Conservation (phyloP, 2,797 vertebrate species). For the Esox masquinongy region DNA sequence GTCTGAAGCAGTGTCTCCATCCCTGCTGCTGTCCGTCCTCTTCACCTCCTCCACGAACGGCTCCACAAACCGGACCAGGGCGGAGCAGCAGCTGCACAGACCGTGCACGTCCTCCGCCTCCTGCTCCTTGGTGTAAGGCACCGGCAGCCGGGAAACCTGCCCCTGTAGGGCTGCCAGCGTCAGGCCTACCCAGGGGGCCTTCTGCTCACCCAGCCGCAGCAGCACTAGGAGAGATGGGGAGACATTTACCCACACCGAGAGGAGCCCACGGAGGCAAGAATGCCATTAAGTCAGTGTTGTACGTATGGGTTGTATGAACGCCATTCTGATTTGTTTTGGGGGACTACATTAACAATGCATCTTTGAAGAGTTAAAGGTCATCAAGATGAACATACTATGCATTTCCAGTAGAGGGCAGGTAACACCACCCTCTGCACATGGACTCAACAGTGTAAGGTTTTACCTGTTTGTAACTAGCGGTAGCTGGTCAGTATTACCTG, state of each 20-base stretch:
- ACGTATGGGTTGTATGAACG: background rate
- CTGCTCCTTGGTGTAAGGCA: conserved; percentile 85
- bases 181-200: conserved; percentile 76
- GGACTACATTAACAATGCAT: background rate
- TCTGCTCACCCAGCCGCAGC: conserved; percentile 77
- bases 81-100: conserved; percentile 82
- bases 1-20: conserved; percentile 34
- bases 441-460: background rate
- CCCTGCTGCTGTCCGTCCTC: conserved; percentile 57
- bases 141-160: conserved; percentile 84
- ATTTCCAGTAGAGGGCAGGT: conserved; percentile 58
- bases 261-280: background rate
- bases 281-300: background rate
- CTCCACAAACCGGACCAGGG: conserved; percentile 77
- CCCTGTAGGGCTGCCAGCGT: conserved; percentile 81
- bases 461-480: background rate
- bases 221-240: conserved; percentile 70
- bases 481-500: conserved; percentile 73
- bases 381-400: conserved; percentile 9
- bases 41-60: conserved; percentile 83
- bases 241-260: background rate
- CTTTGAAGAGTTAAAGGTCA: background rate
- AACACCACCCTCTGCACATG: background rate
- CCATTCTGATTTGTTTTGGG: background rate
- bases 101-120: conserved; percentile 79